A percentile compares a stretch with the other conserved stretches of the same genome.
Evolutionary conservation across 2,113 vertebrate species (phyloP).

Genomic region (Hymenochirus boettgeri): DNA sequence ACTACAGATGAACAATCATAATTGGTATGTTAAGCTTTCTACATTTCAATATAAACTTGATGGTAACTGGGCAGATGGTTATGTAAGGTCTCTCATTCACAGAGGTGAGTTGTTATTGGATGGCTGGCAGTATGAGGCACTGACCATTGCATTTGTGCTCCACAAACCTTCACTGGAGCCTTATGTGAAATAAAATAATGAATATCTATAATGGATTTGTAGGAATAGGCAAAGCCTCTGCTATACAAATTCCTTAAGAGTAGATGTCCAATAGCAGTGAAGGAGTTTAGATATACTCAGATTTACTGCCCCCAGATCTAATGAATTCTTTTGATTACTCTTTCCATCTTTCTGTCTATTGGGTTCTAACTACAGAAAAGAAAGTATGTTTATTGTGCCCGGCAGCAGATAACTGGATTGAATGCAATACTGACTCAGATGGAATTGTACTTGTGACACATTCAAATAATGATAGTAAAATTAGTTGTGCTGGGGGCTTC

Average conservation of each 20-base stretch:
- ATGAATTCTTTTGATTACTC: slow-evolving; percentile 28
- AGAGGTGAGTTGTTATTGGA: too few relatives aligned
- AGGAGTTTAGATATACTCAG: neutral
- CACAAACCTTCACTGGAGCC: too few relatives aligned
- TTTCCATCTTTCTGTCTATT: slow-evolving; percentile 18
- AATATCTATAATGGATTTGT: too few relatives aligned
- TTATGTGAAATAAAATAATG: too few relatives aligned
- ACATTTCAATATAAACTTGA: too few relatives aligned
- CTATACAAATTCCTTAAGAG: slow-evolving; percentile 3
- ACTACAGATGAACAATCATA: too few relatives aligned
- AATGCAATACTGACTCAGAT: slow-evolving; percentile 25
- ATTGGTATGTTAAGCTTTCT: too few relatives aligned
- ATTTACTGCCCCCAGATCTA: slow-evolving; percentile 3
- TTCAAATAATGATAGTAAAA: slow-evolving; percentile 28
- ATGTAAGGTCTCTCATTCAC: too few relatives aligned
- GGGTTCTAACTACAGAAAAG: slow-evolving; percentile 14
- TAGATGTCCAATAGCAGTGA: neutral
- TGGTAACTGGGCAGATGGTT: too few relatives aligned
- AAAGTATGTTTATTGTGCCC: slow-evolving; percentile 14
- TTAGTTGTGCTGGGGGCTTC: slow-evolving; percentile 31
- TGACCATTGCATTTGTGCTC: too few relatives aligned
- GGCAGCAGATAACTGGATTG: slow-evolving; percentile 18
- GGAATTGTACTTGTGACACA: slow-evolving; percentile 26
- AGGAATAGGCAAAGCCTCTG: neutral
- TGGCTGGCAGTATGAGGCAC: too few relatives aligned